A percentile compares a stretch with the other conserved stretches of the same genome.
These are phyloP conservation scores for Lordiphosa clarofinis DNA, from an alignment of 1,140 invertebrate species.

Conservation along the genomic window DNA sequence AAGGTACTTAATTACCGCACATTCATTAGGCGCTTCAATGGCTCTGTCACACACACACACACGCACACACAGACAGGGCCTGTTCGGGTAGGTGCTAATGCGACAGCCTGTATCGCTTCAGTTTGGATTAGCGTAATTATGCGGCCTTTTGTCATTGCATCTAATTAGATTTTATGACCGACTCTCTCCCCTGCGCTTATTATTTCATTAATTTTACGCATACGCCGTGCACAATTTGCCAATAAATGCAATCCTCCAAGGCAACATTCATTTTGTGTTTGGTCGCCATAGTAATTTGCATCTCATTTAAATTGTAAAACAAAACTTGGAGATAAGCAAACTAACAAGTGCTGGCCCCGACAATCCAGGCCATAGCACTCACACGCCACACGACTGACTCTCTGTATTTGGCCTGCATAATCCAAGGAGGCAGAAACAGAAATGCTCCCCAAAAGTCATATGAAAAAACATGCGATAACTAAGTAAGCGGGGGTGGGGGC, in stretches of 20 bases:
- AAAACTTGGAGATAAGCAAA: constrained; percentile 34
- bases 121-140: constrained; percentile 68
- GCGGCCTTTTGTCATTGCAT: constrained; percentile 64
- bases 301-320: constrained; percentile 73
- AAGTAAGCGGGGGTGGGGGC: constrained; percentile 5
- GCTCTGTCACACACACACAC: constrained; percentile 31
- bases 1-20: constrained; percentile 80
- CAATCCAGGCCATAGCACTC: constrained; percentile 30
- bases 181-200: constrained; percentile 21
- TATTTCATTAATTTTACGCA: constrained; percentile 70
- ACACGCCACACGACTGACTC: constrained; percentile 11
- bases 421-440: constrained; percentile 29
- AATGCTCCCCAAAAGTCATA: constrained; percentile 72
- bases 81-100: constrained; percentile 55
- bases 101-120: constrained; percentile 25
- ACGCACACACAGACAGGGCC: background rate
- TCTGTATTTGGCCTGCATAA: constrained; percentile 37
- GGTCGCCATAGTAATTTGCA: constrained; percentile 56
- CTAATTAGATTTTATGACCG: constrained; percentile 71
- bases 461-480: constrained; percentile 74
- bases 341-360: constrained; percentile 52
- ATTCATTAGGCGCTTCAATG: constrained; percentile 79
- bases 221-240: constrained; percentile 24
- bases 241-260: constrained; percentile 42
- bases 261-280: constrained; percentile 41